Evolutionary conservation across 2,797 vertebrate genomes (phyloP).

Genomic region (Coluber constrictor): DNA sequence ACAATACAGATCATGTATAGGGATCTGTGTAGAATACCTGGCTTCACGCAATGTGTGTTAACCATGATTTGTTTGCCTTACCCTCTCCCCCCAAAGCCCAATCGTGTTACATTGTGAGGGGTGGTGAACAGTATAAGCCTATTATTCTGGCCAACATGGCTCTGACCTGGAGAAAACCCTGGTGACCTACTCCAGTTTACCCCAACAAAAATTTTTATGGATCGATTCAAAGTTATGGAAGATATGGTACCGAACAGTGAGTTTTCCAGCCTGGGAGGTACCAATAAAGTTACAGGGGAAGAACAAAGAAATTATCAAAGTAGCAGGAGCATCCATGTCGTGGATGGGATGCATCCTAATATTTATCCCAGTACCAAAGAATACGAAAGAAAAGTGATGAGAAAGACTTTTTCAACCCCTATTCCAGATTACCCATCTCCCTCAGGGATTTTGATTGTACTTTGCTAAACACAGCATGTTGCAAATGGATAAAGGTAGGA

Average conservation of each 20-base stretch:
- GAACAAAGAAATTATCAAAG: background rate
- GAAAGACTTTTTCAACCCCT: background rate
- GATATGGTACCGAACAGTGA: background rate
- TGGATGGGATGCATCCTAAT: background rate
- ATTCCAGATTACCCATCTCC: background rate
- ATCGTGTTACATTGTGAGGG: background rate
- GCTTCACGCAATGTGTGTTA: background rate
- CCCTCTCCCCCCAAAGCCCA: no score
- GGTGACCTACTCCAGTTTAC: background rate
- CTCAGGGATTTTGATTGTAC: background rate
- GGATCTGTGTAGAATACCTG: background rate
- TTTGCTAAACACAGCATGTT: background rate
- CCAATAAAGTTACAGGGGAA: background rate
- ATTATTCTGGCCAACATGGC: background rate
- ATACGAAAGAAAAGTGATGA: background rate
- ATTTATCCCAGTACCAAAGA: background rate
- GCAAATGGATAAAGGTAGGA: background rate
- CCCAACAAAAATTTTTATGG: background rate
- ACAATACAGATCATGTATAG: no score
- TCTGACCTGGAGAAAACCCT: background rate
- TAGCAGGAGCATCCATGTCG: background rate
- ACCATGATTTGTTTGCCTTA: background rate
- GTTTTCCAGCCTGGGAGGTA: background rate
- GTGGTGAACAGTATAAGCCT: background rate
- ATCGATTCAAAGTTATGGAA: background rate